Evolutionary conservation across 2,888 invertebrate genomes (phyloP).

Genomic region (Luffia ferchaultella): DNA sequence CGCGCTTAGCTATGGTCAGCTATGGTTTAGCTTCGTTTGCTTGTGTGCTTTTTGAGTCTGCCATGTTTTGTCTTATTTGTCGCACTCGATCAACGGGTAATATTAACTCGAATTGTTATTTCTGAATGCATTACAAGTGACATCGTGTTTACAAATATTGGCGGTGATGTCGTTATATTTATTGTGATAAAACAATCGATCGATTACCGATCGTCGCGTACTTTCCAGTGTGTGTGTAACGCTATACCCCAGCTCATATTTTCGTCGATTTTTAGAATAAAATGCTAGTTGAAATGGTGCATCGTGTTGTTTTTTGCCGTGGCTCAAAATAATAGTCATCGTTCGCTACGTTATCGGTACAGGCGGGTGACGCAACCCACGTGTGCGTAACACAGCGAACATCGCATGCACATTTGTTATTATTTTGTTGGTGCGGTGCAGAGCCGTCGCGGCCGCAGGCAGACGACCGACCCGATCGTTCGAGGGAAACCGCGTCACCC

Average conservation of each 20-base stretch:
- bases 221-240: slow-evolving; percentile 42
- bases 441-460: slow-evolving; percentile 49
- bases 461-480: slow-evolving; percentile 39
- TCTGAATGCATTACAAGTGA: slow-evolving; percentile 54
- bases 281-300: slow-evolving; percentile 35
- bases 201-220: slow-evolving; percentile 29
- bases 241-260: slow-evolving; percentile 41
- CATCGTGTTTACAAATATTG: slow-evolving; percentile 59
- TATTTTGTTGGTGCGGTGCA: slow-evolving; percentile 75
- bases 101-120: slow-evolving; percentile 47
- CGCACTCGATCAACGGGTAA: slow-evolving; percentile 62
- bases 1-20: slow-evolving; percentile 22
- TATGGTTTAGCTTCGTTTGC: slow-evolving; percentile 39
- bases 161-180: slow-evolving; percentile 30
- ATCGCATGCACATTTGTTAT: slow-evolving; percentile 75
- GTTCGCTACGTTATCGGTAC: slow-evolving; percentile 28
- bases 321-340: slow-evolving; percentile 27
- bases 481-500: slow-evolving; percentile 45
- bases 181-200: slow-evolving; percentile 32
- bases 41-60: slow-evolving; percentile 40
- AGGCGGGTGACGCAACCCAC: slow-evolving; percentile 58
- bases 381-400: slow-evolving; percentile 56
- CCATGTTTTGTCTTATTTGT: slow-evolving; percentile 68
- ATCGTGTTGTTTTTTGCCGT: slow-evolving; percentile 35
- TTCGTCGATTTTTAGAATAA: slow-evolving; percentile 46